Evolutionary conservation across 1,140 invertebrate species (phyloP).

Genomic region (Drosophila insularis): DNA sequence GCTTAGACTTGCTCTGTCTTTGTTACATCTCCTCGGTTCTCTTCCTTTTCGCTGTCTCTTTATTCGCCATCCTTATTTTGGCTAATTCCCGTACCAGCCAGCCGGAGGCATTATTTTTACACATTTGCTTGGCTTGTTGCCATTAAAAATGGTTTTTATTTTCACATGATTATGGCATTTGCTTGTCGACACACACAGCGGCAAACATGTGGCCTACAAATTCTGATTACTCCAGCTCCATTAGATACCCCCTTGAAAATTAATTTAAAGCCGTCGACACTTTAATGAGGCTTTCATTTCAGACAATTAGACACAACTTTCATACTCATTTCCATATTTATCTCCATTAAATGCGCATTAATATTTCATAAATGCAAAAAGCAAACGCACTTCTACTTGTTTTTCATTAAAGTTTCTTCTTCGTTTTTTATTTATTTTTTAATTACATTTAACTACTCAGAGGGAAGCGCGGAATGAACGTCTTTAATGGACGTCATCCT

Average conservation of each 20-base stretch:
- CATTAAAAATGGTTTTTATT: constrained; percentile 55
- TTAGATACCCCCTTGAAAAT: constrained; percentile 37
- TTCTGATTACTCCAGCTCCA: constrained; percentile 17
- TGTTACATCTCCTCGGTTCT: not conserved
- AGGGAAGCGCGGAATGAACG: constrained; percentile 26
- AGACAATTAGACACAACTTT: constrained; percentile 41
- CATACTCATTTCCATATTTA: constrained; percentile 12
- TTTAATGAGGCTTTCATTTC: constrained; percentile 20
- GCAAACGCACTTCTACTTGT: constrained; percentile 55
- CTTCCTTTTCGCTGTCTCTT: not conserved
- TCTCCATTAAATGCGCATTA: constrained; percentile 60
- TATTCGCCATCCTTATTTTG: constrained; percentile 5
- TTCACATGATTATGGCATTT: constrained; percentile 56
- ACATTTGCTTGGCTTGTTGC: constrained; percentile 44
- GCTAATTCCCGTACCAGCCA: constrained; percentile 39
- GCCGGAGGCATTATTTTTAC: constrained; percentile 38
- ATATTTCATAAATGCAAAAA: constrained; percentile 70
- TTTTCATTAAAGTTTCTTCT: constrained; percentile 59
- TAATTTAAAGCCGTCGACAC: constrained; percentile 48
- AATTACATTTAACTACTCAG: constrained; percentile 58
- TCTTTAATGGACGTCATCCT: constrained; percentile 60
- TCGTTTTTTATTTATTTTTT: constrained; percentile 30
- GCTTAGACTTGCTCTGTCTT: constrained; percentile 31
- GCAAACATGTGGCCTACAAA: constrained; percentile 10
- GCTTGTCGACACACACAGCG: constrained; percentile 24